Evolutionary conservation across 1,140 invertebrate species (phyloP).

Genomic region (Trichonephila clavata): DNA sequence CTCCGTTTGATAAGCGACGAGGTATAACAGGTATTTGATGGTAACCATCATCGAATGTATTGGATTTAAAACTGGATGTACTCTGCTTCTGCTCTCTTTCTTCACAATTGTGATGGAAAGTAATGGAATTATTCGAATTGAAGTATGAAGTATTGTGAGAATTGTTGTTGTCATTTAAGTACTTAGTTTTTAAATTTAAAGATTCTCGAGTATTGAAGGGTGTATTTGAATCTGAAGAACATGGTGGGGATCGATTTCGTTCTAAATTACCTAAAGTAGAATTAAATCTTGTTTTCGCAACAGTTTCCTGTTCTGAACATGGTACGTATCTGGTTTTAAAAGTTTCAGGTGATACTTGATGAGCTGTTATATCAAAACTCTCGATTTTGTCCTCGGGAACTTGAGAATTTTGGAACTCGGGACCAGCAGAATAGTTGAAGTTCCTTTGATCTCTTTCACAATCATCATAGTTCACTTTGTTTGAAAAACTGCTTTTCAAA

Average conservation of each 20-base stretch:
- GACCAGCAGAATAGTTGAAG: not conserved
- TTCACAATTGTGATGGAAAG: not conserved
- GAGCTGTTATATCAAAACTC: not conserved
- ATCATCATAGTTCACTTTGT: not conserved
- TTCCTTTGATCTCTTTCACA: not conserved
- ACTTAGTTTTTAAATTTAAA: not conserved
- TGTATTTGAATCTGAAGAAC: not conserved
- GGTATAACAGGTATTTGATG: slow-evolving; percentile 47
- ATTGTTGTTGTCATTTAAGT: not conserved
- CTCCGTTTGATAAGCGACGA: slow-evolving; percentile 38
- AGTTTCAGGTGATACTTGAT: not conserved
- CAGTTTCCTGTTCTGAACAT: not conserved
- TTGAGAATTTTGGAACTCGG: not conserved
- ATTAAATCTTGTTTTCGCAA: not conserved
- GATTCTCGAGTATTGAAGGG: not conserved
- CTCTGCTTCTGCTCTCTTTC: not conserved
- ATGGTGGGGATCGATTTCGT: not conserved
- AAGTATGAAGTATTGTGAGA: not conserved
- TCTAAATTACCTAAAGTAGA: not conserved
- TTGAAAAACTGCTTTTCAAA: not conserved
- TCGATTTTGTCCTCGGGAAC: not conserved
- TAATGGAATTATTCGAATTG: not conserved
- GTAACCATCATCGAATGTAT: not conserved
- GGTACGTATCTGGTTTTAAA: not conserved
- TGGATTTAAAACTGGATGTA: not conserved